phyloP scores from a whole-genome alignment of 2,797 vertebrate species.

The Halcyon smyrnensis region DNA sequence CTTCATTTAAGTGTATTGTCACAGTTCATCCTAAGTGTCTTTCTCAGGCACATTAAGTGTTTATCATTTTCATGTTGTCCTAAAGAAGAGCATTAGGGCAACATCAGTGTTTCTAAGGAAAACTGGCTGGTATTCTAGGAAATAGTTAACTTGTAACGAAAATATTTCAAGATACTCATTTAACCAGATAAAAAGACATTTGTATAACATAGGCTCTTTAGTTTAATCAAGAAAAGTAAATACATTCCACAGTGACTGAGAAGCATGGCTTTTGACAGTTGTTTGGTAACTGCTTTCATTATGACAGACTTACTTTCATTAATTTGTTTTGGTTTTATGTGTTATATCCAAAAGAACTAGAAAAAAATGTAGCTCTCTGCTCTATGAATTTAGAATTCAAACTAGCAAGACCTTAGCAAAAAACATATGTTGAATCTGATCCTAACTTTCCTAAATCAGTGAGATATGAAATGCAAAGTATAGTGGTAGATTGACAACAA shows the following conservation, averaged over 20 bases:
- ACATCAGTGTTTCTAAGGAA: slow-evolving; percentile 8
- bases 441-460: not conserved
- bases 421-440: not conserved
- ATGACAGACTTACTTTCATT: not conserved
- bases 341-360: not conserved
- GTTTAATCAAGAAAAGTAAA: not conserved
- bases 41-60: not conserved
- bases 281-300: not conserved
- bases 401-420: not conserved
- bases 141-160: not conserved
- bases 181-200: not conserved
- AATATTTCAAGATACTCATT: slow-evolving; percentile 6
- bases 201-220: not conserved
- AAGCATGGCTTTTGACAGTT: not conserved
- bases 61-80: not conserved
- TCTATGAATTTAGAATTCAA: not conserved
- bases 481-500: not conserved
- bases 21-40: not conserved
- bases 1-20: not conserved
- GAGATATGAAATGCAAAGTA: not conserved
- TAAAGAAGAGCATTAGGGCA: not conserved
- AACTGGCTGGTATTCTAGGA: not conserved
- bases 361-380: not conserved
- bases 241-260: not conserved
- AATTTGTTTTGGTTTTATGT: not conserved